These are phyloP conservation scores for Leuciscus waleckii DNA, from an alignment of 2,797 vertebrate species.

Conservation along the genomic window DNA sequence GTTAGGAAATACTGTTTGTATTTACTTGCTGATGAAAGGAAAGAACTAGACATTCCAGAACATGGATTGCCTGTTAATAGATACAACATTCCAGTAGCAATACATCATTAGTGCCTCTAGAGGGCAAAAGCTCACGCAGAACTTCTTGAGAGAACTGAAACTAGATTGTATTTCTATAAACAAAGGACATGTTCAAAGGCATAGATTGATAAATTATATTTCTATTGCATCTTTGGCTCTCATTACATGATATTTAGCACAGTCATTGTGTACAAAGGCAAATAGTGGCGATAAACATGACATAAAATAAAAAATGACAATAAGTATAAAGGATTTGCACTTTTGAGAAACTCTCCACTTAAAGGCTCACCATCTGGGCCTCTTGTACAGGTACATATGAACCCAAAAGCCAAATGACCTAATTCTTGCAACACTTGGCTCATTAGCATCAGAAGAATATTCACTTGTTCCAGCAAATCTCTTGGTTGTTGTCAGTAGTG, in stretches of 20 bases:
- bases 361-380: not conserved
- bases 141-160: not conserved
- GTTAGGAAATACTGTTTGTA: constrained; percentile 6
- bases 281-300: constrained; percentile 71
- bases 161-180: not conserved
- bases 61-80: constrained; percentile 77
- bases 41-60: constrained; percentile 68
- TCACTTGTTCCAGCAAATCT: constrained; percentile 42
- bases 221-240: constrained; percentile 77
- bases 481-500: constrained; percentile 45
- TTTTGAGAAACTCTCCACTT: not conserved
- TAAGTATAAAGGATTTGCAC: constrained; percentile 47
- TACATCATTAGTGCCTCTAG: constrained; percentile 68
- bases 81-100: constrained; percentile 71
- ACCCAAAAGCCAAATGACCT: constrained; percentile 23
- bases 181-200: constrained; percentile 46
- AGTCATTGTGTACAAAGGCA: constrained; percentile 74
- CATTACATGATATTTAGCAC: constrained; percentile 72
- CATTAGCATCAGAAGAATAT: constrained; percentile 24
- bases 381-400: constrained; percentile 5
- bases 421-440: constrained; percentile 36
- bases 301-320: constrained; percentile 35
- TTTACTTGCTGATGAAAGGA: constrained; percentile 23
- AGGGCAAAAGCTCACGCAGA: constrained; percentile 70
- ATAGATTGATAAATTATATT: constrained; percentile 45